phyloP scores from a whole-genome alignment of 2,113 vertebrate species.

The Hydrochoerus hydrochaeris region DNA sequence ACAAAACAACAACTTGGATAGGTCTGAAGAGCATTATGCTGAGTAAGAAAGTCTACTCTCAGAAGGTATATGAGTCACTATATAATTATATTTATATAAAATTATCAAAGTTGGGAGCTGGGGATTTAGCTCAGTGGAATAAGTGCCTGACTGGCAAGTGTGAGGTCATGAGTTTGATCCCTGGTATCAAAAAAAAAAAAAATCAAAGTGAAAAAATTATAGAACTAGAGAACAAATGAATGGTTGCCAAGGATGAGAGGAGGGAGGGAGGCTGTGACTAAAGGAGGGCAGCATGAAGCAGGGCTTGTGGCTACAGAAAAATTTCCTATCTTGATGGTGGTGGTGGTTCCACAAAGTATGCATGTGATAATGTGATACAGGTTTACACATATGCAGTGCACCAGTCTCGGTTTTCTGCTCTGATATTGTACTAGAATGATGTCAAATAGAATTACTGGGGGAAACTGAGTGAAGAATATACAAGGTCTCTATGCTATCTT shows the following conservation, averaged over 20 bases:
- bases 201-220: neutral
- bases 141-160: too few species aligned
- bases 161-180: too few species aligned
- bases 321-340: too few species aligned
- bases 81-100: neutral
- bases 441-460: neutral
- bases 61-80: neutral
- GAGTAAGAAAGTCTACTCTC: neutral
- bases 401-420: neutral
- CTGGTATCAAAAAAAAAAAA: too few species aligned
- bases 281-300: too few species aligned
- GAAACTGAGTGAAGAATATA: neutral
- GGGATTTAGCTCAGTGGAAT: too few species aligned
- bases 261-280: neutral
- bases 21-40: neutral
- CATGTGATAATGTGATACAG: neutral
- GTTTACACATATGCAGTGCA: accelerated
- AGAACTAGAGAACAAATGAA: neutral
- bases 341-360: accelerated
- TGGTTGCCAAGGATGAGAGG: neutral
- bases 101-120: neutral
- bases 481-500: neutral
- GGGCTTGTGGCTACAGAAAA: neutral
- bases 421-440: neutral
- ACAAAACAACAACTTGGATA: neutral